phyloP scores from a whole-genome alignment of 1,140 invertebrate genomes.

The Pseudomyrmex sp. region DNA sequence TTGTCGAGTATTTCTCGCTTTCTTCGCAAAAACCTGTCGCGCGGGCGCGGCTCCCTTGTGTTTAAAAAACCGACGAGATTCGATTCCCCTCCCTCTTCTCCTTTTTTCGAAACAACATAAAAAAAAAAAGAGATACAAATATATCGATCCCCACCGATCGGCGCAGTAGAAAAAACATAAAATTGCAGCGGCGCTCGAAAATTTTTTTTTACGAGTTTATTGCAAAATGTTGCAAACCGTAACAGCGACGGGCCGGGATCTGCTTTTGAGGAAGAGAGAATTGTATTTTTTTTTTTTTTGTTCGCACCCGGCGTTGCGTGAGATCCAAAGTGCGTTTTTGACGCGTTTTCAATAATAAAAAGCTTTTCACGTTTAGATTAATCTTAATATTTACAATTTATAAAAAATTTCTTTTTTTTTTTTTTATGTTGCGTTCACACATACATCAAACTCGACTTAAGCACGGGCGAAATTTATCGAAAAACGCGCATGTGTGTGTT shows the following conservation, averaged over 20 bases:
- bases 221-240: constrained; percentile 55
- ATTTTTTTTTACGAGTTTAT: constrained; percentile 61
- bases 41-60: background rate
- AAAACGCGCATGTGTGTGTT: background rate
- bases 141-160: constrained; percentile 23
- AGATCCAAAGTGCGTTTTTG: constrained; percentile 40
- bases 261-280: constrained; percentile 32
- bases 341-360: constrained; percentile 11
- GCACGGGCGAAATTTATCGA: background rate
- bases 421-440: no score
- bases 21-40: constrained; percentile 1
- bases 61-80: constrained; percentile 52
- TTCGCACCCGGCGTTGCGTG: background rate
- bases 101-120: background rate
- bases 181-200: constrained; percentile 31
- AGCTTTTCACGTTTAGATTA: constrained; percentile 47
- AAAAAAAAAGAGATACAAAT: constrained; percentile 40
- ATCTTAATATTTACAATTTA: constrained; percentile 38
- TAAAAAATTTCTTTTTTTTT: background rate
- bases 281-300: constrained; percentile 7
- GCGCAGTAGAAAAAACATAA: constrained; percentile 49
- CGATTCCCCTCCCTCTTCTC: background rate
- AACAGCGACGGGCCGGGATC: constrained; percentile 36
- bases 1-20: constrained; percentile 40
- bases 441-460: background rate